Conservation (phyloP, 2,888 invertebrate species). For the Saturnia pavonia region DNA sequence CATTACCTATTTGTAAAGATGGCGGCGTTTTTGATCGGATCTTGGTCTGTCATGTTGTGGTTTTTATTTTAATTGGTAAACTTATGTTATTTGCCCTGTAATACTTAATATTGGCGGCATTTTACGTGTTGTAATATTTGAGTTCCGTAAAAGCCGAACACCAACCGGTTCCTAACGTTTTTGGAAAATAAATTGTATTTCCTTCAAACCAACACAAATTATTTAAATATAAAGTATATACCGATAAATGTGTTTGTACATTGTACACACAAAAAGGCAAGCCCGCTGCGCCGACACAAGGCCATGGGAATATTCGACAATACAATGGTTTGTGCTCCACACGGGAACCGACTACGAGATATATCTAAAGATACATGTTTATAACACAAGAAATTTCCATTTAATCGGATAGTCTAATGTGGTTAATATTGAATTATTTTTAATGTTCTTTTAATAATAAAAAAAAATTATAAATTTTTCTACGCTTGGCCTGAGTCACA, state of each 20-base stretch:
- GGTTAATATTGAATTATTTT: not conserved
- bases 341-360: slow-evolving; percentile 30
- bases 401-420: not conserved
- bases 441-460: too few relatives aligned
- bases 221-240: not conserved
- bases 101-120: too few relatives aligned
- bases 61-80: too few relatives aligned
- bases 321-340: slow-evolving; percentile 43
- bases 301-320: slow-evolving; percentile 58
- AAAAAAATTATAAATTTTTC: too few relatives aligned
- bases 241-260: slow-evolving; percentile 19
- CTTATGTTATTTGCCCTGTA: too few relatives aligned
- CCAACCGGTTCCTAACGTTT: too few relatives aligned
- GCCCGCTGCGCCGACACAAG: slow-evolving; percentile 51
- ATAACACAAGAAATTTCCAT: not conserved
- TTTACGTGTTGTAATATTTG: too few relatives aligned
- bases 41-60: too few relatives aligned
- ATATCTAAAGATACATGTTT: slow-evolving; percentile 34
- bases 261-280: slow-evolving; percentile 49
- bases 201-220: not conserved
- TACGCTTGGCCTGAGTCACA: too few relatives aligned
- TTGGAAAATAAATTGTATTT: not conserved
- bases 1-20: too few relatives aligned
- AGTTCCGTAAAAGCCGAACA: too few relatives aligned
- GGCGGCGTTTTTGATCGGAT: too few relatives aligned